Conservation (phyloP, 2,113 vertebrate species). For the Tamias sibiricus region DNA sequence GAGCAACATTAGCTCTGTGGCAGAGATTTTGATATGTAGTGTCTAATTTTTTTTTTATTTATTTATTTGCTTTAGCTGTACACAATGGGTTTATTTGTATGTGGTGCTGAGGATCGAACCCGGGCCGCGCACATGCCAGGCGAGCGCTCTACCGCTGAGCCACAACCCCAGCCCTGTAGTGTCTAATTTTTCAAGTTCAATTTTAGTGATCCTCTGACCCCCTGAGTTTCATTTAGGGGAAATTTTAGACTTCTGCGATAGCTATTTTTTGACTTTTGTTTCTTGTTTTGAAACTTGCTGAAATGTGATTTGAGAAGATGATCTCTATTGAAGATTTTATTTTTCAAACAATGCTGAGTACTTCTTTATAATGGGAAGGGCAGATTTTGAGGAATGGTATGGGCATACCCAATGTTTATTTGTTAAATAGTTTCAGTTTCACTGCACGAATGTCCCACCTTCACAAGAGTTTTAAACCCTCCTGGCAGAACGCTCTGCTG, state of each 20-base stretch:
- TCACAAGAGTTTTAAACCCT: not conserved
- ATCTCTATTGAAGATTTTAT: not conserved
- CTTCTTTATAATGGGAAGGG: not conserved
- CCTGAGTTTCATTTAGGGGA: not conserved
- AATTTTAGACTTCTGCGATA: not conserved
- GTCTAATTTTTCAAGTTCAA: not conserved
- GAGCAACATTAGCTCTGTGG: not conserved
- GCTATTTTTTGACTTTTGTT: not conserved
- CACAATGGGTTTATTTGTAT: too few relatives aligned
- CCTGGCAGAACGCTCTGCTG: not conserved
- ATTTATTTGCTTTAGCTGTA: too few relatives aligned
- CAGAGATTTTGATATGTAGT: not conserved
- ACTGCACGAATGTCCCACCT: not conserved
- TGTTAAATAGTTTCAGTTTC: not conserved
- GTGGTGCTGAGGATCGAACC: too few relatives aligned
- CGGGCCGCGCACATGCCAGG: too few relatives aligned
- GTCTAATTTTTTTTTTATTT: not conserved
- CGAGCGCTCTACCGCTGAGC: too few relatives aligned
- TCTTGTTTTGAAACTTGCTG: not conserved
- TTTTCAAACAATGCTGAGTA: conserved; percentile 5
- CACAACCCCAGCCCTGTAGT: too few relatives aligned
- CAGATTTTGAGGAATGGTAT: not conserved
- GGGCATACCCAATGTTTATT: not conserved
- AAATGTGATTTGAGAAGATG: not conserved
- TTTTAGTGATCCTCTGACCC: not conserved